Base-by-base conservation (phyloP, 1,140 invertebrate species). In the Drosophila kikkawai region DNA sequence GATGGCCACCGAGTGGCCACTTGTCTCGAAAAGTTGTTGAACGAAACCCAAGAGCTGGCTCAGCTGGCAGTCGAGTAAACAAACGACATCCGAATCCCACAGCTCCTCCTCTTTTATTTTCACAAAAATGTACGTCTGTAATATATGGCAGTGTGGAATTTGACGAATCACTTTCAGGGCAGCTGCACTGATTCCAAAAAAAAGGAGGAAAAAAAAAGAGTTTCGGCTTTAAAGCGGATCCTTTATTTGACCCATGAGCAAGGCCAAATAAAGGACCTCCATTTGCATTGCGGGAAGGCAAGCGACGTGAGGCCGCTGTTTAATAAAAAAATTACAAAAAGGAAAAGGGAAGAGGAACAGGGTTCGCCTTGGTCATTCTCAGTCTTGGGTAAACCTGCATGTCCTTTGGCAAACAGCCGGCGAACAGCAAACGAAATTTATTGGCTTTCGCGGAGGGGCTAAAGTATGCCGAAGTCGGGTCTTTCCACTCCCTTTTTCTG, bases 371-470 rank as follows among this genome's bases (percentile, higher is more conserved):
- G 48, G 36, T 47, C 71, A 48, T 58, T 74, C 29, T 11, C 70
- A 60, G 68, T 50, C 69, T 59, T 50, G 29, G 47, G 32, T 59
- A 50, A 41, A 11, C 53, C 44, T 59, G 44, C 67, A 71, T 69
- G 82, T 66, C 56, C 63, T 42, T 70, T 60, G 60, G 15, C 57
- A 66, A 50, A 70, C 64, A 76, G 59, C 34, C 75, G 42, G 45
- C 36, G 51, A 22, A 61, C 65, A 65, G 47, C 59, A 56, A 65
- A 58, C 44, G 63, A 42, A 76, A 67, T 80, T 87, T 77, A 82
- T 87, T 87, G 83, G 79, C 76, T 86, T 82, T 76, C 48, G 26
- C 36, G 29, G 37, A 19, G 58, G 12, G n/a, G 17, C 19, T 45
- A 65, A 65, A 13, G 29, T 22, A 37, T 4, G 9, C 44, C 13